These are phyloP conservation scores for Gryllus longicercus DNA, from an alignment of 2,888 invertebrate species.

Conservation along the genomic window DNA sequence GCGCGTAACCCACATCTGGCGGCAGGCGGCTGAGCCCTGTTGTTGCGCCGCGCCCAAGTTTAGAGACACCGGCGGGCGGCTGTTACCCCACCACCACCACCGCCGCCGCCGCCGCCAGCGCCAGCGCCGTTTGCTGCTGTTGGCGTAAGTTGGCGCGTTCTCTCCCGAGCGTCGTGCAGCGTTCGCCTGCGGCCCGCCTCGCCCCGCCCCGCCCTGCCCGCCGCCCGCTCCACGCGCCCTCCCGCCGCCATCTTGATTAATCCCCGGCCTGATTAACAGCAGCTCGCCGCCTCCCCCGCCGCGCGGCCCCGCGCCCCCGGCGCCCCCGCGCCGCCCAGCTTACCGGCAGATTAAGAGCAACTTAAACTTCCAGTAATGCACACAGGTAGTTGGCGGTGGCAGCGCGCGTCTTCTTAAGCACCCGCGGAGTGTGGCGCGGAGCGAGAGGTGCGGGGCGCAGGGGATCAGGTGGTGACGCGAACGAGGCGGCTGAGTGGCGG, in stretches of 20 bases:
- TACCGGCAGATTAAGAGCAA: constrained; percentile 3
- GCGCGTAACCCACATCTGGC: too few species aligned
- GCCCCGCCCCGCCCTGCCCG: neutral
- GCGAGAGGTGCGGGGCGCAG: neutral
- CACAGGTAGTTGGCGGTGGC: constrained; percentile 11
- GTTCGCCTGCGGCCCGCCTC: too few species aligned
- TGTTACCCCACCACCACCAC: neutral
- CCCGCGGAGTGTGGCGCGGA: neutral
- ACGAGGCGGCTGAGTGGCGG: neutral
- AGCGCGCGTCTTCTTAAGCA: neutral
- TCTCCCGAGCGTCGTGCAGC: too few species aligned
- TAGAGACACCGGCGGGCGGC: too few species aligned
- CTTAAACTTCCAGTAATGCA: constrained; percentile 17
- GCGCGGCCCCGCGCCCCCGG: neutral
- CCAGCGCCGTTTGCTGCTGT: neutral
- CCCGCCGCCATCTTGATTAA: neutral
- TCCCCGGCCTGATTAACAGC: constrained; percentile 1
- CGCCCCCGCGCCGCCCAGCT: neutral
- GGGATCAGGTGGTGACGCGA: neutral
- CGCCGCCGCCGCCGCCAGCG: neutral
- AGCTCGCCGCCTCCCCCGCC: neutral
- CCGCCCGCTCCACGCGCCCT: neutral
- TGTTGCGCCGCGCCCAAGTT: too few species aligned
- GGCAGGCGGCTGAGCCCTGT: too few species aligned
- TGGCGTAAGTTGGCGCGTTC: neutral